These are phyloP conservation scores for Tribolium madens DNA, from an alignment of 1,140 invertebrate genomes.

Conservation along the genomic window DNA sequence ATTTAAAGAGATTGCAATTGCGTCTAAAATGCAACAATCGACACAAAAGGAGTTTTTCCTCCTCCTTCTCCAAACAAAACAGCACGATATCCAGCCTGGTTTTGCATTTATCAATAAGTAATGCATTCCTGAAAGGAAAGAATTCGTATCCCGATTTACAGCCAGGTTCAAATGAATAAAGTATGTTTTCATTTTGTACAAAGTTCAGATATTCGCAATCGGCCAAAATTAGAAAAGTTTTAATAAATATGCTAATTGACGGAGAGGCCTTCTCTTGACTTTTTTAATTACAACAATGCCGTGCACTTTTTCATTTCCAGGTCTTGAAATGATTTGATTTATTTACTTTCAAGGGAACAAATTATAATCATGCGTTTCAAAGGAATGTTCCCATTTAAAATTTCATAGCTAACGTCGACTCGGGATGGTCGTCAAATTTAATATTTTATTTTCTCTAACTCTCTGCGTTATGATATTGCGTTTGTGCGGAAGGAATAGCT, in stretches of 20 bases:
- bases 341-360: background rate
- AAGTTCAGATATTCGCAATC: background rate
- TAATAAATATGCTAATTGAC: constrained; percentile 34
- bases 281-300: background rate
- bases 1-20: constrained; percentile 16
- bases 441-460: constrained; percentile 35
- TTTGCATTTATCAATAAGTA: constrained; percentile 54
- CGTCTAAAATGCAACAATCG: background rate
- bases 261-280: background rate
- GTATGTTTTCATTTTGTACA: constrained; percentile 47
- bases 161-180: constrained; percentile 46
- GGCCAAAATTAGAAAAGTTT: constrained; percentile 16
- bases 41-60: background rate
- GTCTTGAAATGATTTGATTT: background rate
- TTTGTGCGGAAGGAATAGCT: constrained; percentile 32
- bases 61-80: background rate
- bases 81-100: constrained; percentile 44
- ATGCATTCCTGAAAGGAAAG: constrained; percentile 52
- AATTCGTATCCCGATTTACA: constrained; percentile 43
- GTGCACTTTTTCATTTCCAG: background rate
- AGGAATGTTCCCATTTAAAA: constrained; percentile 22
- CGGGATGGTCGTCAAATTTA: constrained; percentile 17
- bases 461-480: constrained; percentile 37
- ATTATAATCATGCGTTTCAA: constrained; percentile 32
- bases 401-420: constrained; percentile 8